Base-by-base conservation (phyloP, 1,140 invertebrate species). In the Augochlora pura region DNA sequence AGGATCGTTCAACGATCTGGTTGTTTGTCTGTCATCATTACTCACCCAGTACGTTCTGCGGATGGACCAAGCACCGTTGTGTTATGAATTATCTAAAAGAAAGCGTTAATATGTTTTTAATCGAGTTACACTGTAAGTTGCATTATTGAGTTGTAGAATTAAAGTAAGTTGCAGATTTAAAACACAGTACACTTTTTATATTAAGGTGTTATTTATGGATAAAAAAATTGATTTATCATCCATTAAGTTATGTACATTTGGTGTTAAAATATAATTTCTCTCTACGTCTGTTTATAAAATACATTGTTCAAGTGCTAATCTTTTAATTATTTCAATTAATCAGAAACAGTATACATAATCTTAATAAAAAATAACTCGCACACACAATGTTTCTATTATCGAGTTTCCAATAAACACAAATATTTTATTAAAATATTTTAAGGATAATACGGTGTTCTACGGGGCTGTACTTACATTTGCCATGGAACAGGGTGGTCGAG, bases 401-500 rank as follows among this genome's bases (percentile, higher is more conserved):
- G 7, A 23, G 16, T n/a, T 52, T 52, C 54, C 18, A 54, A 27
- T 4, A 68, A 10, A 7, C 2, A 9, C 8, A 25, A 54, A 69
- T 38, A 7, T 54, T 69, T 6, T n/a, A 38, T 7, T 52, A 52
- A 6, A 27, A 27, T 25, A 14, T 7, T 25, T 66, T 2, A 46
- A 25, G 14, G 8, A 21, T 23, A 5, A 23, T 12, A 27, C 23
- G 14, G 1, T 18, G 23, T 38, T 63, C 14, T 63, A 83, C 14
- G 18, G 42, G 72, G 46, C 63, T 18, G 46, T 80, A 90, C 89
- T 91, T 85, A 95, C 95, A 92, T 95, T 94, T 75, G 94, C 95
- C 94, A 95, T 95, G 75, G 94, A 95, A 90, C 95, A 95, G 59
- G 93, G 93, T 78, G 95, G 95, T 84, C 94, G 93, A 32, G 92